Evolutionary conservation across 2,113 vertebrate genomes (phyloP).

Genomic region (Aviceda subcristata): DNA sequence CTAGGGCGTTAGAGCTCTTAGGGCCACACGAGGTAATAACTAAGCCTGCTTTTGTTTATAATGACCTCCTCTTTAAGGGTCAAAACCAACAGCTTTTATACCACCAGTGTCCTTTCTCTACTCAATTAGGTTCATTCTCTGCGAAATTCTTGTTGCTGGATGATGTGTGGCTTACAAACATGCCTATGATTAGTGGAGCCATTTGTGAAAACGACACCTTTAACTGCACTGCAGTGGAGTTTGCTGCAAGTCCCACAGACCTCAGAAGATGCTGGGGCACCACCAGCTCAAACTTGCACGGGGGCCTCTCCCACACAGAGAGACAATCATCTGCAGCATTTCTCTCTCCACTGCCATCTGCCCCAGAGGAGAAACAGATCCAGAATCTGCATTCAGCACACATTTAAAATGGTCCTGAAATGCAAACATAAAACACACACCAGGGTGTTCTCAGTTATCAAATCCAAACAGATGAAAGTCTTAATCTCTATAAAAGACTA

Average conservation of each 20-base stretch:
- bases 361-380: not conserved
- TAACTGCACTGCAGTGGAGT: not conserved
- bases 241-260: not conserved
- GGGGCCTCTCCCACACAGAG: not conserved
- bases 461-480: not conserved
- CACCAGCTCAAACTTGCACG: not conserved
- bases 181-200: not conserved
- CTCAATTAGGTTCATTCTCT: not conserved
- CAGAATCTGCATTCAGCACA: not conserved
- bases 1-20: not conserved
- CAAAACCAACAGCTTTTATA: not conserved
- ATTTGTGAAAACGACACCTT: not conserved
- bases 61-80: not conserved
- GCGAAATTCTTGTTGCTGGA: accelerated
- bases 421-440: not conserved
- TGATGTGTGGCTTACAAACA: not conserved
- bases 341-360: not conserved
- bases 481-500: not conserved
- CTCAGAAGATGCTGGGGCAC: not conserved
- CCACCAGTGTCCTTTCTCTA: not conserved
- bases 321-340: not conserved
- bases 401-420: not conserved
- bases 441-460: not conserved
- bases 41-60: not conserved
- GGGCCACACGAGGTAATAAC: not conserved